These are phyloP conservation scores for Dexiosoma caninum DNA, from an alignment of 2,888 invertebrate species.

Conservation along the genomic window DNA sequence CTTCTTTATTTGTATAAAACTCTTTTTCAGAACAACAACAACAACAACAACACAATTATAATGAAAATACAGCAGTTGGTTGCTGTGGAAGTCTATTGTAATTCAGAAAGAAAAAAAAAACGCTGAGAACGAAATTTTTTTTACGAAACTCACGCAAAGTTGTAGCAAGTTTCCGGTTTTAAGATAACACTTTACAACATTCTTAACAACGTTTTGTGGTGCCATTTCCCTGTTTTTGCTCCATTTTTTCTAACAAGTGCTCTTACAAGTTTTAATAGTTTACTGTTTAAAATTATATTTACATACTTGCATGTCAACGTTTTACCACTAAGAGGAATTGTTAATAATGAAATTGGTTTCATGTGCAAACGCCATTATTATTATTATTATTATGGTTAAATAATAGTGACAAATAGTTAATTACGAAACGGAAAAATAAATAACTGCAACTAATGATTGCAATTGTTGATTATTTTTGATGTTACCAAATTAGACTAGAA, in stretches of 20 bases:
- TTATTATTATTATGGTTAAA: not conserved
- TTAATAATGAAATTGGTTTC: not conserved
- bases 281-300: conserved; percentile 4
- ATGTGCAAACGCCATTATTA: not conserved
- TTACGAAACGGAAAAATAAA: too few relatives aligned
- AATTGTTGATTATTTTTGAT: too few relatives aligned
- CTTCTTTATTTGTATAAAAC: too few relatives aligned
- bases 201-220: conserved; percentile 42
- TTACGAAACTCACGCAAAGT: conserved; percentile 45
- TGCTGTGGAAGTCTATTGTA: not conserved
- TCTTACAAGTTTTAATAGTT: conserved; percentile 18
- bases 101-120: too few relatives aligned
- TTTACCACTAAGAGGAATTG: conserved; percentile 7
- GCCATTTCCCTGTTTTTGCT: conserved; percentile 1
- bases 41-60: too few relatives aligned
- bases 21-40: not conserved
- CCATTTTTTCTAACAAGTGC: not conserved
- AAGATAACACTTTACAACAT: conserved; percentile 28
- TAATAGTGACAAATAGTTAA: too few relatives aligned
- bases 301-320: not conserved
- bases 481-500: too few relatives aligned
- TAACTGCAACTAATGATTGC: too few relatives aligned
- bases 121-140: not conserved
- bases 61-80: too few relatives aligned
- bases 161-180: conserved; percentile 53